Evolutionary conservation across 2,113 vertebrate species (phyloP).

Genomic region (Notothenia rossii): DNA sequence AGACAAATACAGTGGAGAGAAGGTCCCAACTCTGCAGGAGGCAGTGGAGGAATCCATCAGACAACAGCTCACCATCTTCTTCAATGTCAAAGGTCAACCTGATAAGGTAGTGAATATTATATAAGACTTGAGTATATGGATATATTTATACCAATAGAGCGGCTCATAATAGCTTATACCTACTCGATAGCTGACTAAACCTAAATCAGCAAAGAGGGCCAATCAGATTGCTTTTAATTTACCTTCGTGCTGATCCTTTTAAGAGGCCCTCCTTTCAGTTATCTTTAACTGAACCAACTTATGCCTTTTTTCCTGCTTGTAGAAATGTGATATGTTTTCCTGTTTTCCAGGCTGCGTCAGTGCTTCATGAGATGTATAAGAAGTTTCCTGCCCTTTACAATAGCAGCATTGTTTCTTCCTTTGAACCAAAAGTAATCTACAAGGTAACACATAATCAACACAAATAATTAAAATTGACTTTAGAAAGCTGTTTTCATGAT

Average conservation of each 20-base stretch:
- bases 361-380: constrained; percentile 87
- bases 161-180: not conserved
- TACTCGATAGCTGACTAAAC: not conserved
- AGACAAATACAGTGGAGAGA: constrained; percentile 87
- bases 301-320: not conserved
- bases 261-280: not conserved
- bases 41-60: constrained; percentile 89
- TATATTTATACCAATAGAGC: not conserved
- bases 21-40: constrained; percentile 91
- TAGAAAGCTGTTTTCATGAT: not conserved
- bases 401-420: constrained; percentile 92
- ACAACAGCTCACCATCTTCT: constrained; percentile 90
- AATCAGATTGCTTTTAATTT: not conserved
- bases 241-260: not conserved
- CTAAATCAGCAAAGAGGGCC: not conserved
- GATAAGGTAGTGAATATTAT: constrained; percentile 84
- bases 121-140: not conserved
- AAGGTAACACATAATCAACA: constrained; percentile 83
- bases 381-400: constrained; percentile 91
- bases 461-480: not conserved
- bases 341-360: constrained; percentile 85
- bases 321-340: not conserved
- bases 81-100: constrained; percentile 93
- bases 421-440: constrained; percentile 95
- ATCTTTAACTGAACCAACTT: not conserved